Evolutionary conservation across 2,888 invertebrate species (phyloP).

Genomic region (Nesidiocoris tenuis): DNA sequence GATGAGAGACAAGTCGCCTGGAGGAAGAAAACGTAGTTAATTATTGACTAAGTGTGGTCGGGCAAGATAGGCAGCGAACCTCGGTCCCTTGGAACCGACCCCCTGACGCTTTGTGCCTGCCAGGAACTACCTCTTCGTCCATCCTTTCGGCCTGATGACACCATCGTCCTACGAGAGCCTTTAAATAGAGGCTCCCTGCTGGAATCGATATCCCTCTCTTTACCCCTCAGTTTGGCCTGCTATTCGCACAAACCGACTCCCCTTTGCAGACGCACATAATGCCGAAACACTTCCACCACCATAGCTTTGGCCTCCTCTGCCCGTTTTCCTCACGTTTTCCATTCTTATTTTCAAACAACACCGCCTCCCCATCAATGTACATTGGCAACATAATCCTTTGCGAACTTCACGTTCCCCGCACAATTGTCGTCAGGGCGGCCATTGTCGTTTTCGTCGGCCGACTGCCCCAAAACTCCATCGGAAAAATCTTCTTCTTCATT

Average conservation of each 20-base stretch:
- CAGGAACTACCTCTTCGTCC: slow-evolving; percentile 17
- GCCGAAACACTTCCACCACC: background rate
- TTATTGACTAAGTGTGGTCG: slow-evolving; percentile 42
- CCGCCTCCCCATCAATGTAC: slow-evolving; percentile 30
- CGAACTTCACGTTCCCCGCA: slow-evolving; percentile 3
- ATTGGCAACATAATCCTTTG: slow-evolving; percentile 32
- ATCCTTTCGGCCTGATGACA: slow-evolving; percentile 25
- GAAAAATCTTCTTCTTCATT: slow-evolving; percentile 25
- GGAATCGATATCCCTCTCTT: slow-evolving; percentile 35
- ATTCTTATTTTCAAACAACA: slow-evolving; percentile 2
- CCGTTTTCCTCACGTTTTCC: background rate
- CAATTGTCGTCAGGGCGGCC: slow-evolving; percentile 7
- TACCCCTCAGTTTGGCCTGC: slow-evolving; percentile 17
- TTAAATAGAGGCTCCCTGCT: slow-evolving; percentile 22
- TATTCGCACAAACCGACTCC: background rate
- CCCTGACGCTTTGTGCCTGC: background rate
- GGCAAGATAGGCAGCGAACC: slow-evolving; percentile 21
- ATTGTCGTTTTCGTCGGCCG: slow-evolving; percentile 1
- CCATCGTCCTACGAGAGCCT: slow-evolving; percentile 30
- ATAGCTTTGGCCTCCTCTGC: slow-evolving; percentile 5
- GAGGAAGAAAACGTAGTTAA: slow-evolving; percentile 43
- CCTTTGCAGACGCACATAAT: background rate
- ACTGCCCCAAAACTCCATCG: background rate
- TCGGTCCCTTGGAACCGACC: background rate
- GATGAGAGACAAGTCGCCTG: slow-evolving; percentile 35